phyloP scores from a whole-genome alignment of 2,888 invertebrate species.

The Perdita meconis region DNA sequence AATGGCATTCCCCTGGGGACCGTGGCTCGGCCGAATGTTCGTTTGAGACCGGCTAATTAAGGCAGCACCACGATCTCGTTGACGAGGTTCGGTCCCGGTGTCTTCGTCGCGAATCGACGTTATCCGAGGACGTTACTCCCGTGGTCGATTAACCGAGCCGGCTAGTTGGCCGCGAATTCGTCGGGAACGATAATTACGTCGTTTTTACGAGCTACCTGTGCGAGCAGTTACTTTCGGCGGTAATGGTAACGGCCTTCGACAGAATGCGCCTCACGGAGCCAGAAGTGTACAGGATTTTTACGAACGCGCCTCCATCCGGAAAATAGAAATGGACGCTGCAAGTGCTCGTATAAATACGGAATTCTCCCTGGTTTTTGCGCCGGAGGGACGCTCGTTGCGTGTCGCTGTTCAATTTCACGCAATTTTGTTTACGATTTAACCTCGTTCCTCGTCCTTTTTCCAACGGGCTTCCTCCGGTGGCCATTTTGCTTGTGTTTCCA shows the following conservation, averaged over 20 bases:
- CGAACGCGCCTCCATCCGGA: not conserved
- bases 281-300: conserved; percentile 18
- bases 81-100: conserved; percentile 9
- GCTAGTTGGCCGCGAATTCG: conserved; percentile 59
- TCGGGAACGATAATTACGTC: conserved; percentile 42
- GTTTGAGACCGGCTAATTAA: conserved; percentile 51
- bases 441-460: not conserved
- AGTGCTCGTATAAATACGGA: conserved; percentile 23
- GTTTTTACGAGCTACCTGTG: conserved; percentile 43
- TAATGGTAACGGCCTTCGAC: conserved; percentile 39
- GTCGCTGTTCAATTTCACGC: conserved; percentile 37
- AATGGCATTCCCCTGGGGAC: conserved; percentile 7
- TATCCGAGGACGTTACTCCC: conserved; percentile 36
- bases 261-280: conserved; percentile 3
- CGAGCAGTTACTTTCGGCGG: conserved; percentile 33
- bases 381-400: not conserved
- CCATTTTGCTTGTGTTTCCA: no score
- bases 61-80: conserved; percentile 23
- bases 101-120: conserved; percentile 38
- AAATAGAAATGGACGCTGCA: conserved; percentile 7
- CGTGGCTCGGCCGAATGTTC: conserved; percentile 10
- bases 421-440: conserved; percentile 8
- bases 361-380: not conserved
- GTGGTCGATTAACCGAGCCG: conserved; percentile 50
- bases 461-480: no score